phyloP scores from a whole-genome alignment of 2,113 vertebrate species.

The Pterocles orientalis region DNA sequence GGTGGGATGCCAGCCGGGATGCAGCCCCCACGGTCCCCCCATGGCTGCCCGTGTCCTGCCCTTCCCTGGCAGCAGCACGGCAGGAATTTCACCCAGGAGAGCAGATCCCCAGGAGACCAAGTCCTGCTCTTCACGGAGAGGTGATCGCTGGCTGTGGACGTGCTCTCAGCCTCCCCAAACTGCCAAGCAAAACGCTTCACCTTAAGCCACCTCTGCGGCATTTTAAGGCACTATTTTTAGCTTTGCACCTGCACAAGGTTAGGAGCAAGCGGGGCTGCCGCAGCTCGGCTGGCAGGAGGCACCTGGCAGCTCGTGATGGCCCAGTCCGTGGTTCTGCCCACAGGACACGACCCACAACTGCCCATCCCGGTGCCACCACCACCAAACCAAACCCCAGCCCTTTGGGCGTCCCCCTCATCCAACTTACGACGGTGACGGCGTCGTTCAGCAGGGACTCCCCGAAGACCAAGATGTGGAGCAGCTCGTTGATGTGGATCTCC shows the following conservation, averaged over 20 bases:
- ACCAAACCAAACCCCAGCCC: fast-evolving
- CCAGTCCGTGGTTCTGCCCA: neutral
- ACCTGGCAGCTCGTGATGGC: neutral
- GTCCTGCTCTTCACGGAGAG: neutral
- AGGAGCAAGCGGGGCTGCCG: neutral
- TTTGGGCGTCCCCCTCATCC: neutral
- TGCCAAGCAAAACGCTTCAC: fast-evolving
- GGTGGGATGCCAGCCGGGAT: neutral
- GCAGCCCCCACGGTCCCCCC: neutral
- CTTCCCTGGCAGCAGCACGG: neutral
- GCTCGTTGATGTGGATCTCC: conserved; percentile 98
- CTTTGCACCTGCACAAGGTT: neutral
- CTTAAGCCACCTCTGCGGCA: neutral
- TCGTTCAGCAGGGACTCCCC: conserved; percentile 97
- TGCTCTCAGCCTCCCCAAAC: neutral
- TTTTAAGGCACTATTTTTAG: neutral
- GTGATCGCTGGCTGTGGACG: fast-evolving
- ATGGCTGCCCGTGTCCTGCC: fast-evolving
- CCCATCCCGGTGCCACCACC: neutral
- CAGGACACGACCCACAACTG: neutral
- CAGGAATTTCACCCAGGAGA: neutral
- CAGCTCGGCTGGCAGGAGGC: neutral
- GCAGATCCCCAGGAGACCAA: neutral
- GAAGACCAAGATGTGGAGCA: conserved; percentile 96
- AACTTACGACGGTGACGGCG: conserved; percentile 94